Evolutionary conservation across 2,888 invertebrate genomes (phyloP), one percentile per base, ranked within the genome.

Genomic region (Heliconius hortense): DNA sequence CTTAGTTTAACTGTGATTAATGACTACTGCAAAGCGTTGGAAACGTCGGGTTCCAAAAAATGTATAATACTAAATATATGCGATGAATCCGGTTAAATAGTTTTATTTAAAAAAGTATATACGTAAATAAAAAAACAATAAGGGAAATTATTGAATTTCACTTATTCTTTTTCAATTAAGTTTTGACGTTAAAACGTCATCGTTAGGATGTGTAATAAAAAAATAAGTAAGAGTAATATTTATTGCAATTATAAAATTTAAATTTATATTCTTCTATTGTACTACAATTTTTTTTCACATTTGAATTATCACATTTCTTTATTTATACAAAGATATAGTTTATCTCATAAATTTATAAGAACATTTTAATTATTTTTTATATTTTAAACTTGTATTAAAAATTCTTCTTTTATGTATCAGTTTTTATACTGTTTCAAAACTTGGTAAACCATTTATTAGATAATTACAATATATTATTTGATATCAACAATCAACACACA

Each of bases 261-360:
- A 35, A 11, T n/a, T 2, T 39, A 39, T 39, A 64, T 21, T 39
- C n/a, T 35, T 35, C 5, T 35, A 64, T 35, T 31, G n/a, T 64
- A 64, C 4, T 13, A 64, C 21, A 13, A 64, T 5, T 35, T 35
- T n/a, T n/a, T 64, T 35, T 64, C 21, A 26, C 15, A 64, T 39
- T 35, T 64, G 0, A 64, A 35, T 39, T 64, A 64, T 64, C 64
- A 64, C 64, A 64, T 39, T 64, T 39, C 11, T 39, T 64, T 56
- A 64, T 64, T 64, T 64, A 39, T 39, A 64, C 64, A 64, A 39
- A 64, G n/a, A 13, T 39, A 64, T 64, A 39, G 39, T 11, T 64
- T 39, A 64, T 35, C n/a, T 64, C 5, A n/a, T 64, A 64, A 35
- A 64, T 39, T 64, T 64, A 31, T n/a, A 64, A 64, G n/a, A 64